phyloP scores from a whole-genome alignment of 1,140 invertebrate genomes.

The Hyles euphorbiae region DNA sequence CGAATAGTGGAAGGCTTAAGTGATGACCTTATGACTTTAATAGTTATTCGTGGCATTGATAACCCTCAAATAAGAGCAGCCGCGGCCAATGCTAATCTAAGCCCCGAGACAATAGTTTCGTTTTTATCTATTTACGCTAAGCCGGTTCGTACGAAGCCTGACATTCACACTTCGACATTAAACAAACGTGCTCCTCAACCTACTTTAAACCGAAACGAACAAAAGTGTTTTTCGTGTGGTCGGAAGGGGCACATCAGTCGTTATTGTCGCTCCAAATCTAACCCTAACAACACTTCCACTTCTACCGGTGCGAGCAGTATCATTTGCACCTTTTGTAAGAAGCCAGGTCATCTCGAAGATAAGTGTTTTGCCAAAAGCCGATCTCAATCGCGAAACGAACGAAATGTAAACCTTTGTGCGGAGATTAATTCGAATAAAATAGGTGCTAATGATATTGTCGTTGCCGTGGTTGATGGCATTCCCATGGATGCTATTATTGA shows the following conservation, averaged over 20 bases:
- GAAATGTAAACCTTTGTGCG: slow-evolving; percentile 32
- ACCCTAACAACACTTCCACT: slow-evolving; percentile 24
- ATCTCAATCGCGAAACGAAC: slow-evolving; percentile 16
- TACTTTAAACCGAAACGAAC: no score
- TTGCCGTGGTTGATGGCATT: no score
- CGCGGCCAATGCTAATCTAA: slow-evolving; percentile 5
- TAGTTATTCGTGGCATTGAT: slow-evolving; percentile 6
- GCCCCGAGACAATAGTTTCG: slow-evolving; percentile 3
- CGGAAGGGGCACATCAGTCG: no score
- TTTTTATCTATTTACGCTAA: slow-evolving; percentile 8
- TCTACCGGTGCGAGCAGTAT: slow-evolving; percentile 37
- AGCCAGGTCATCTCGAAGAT: slow-evolving; percentile 33
- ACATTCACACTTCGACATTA: no score
- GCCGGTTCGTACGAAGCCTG: background rate
- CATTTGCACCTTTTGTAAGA: slow-evolving; percentile 57
- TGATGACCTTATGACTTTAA: slow-evolving; percentile 1
- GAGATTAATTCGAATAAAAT: no score
- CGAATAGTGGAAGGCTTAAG: slow-evolving; percentile 6
- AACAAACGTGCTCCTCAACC: no score
- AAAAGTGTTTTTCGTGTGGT: background rate
- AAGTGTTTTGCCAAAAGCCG: slow-evolving; percentile 18
- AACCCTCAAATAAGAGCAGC: slow-evolving; percentile 8
- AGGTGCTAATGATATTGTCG: no score
- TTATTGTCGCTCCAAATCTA: no score
- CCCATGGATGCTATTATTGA: no score